Base-by-base conservation (phyloP, 2,888 invertebrate species). In the Drosophila fungiperda region DNA sequence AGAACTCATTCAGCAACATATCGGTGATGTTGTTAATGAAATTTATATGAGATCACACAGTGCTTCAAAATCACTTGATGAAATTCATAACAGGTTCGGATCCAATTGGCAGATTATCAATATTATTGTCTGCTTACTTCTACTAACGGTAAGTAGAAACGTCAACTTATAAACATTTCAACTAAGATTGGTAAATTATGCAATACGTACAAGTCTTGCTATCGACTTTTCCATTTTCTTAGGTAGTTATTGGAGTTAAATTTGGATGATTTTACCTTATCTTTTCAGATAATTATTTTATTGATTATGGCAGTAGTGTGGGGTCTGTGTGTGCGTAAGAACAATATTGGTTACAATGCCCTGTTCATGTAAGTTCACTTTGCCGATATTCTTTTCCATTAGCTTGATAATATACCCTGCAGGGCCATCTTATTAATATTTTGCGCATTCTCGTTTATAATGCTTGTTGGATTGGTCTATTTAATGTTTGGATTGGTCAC, bases 361-460 rank as follows among this genome's bases (percentile, higher is more conserved):
- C 33, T 70, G 32, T 9, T 68, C 26, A 1, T 42, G 69, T 70
- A 55, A 60, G 68, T 68, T 35, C 5, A 20, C 23, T 17, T 17
- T 6, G 32, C 23, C 3, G 20, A 15, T 33, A 29, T 9, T 7
- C 23, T 36, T 26, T 1, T 1, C 1, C 3, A 3, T 17, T 3
- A 42, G 0, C 15, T 23, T 54, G 20, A 15, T 8, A 9, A 38
- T 6, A 38, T 32, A 11, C 7, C 57, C 42, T 32, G 12, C 93
- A 96, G 96, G 91, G 96, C 95, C 70, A 95, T 96, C 73, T 95
- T 95, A 91, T 93, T 96, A 68, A 96, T 97, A 92, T 97, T 97
- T 93, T 89, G 96, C 55, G 94, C 96, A 81, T 96, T 96, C 74
- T 95, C 95, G 42, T 92, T 95, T 52, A 93, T 97, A 76, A 95